These are phyloP conservation scores for Silvanus unidentatus DNA, from an alignment of 2,888 invertebrate species.

Conservation along the genomic window DNA sequence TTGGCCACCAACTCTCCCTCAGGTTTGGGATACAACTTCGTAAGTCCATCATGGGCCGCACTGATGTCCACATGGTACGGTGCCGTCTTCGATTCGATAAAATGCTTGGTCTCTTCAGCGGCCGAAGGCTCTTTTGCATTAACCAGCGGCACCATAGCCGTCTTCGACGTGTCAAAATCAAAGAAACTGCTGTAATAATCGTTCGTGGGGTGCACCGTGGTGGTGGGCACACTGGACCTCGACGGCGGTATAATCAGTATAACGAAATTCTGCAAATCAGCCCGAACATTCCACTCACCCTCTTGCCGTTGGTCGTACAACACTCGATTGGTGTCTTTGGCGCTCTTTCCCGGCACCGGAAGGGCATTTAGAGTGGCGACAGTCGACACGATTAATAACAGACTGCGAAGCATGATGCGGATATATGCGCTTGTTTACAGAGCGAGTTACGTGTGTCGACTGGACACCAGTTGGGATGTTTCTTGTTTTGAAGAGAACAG, in stretches of 20 bases:
- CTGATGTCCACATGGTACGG: slow-evolving; percentile 65
- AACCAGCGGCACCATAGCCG: too few species aligned
- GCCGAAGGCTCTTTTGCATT: too few species aligned
- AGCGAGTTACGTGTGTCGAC: not conserved
- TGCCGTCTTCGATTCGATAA: slow-evolving; percentile 60
- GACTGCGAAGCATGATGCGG: not conserved
- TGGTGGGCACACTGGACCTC: slow-evolving; percentile 13
- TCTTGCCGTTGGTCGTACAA: slow-evolving; percentile 70
- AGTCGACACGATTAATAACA: not conserved
- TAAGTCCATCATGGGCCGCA: slow-evolving; percentile 29
- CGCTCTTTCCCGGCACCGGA: not conserved
- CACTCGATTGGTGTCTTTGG: slow-evolving; percentile 13
- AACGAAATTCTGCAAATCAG: slow-evolving; percentile 69
- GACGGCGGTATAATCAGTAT: slow-evolving; percentile 51
- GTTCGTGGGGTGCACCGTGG: slow-evolving; percentile 12
- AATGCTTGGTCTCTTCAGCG: slow-evolving; percentile 46
- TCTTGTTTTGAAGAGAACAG: not conserved
- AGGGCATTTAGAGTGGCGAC: not conserved
- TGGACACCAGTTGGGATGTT: not conserved
- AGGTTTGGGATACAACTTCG: slow-evolving; percentile 30
- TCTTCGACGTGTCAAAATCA: slow-evolving; percentile 28
- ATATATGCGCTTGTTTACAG: not conserved
- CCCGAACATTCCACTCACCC: slow-evolving; percentile 61
- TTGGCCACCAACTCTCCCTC: slow-evolving; percentile 34
- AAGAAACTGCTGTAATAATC: too few species aligned